These are phyloP conservation scores for Manis javanica DNA, from an alignment of 2,797 vertebrate genomes.

Conservation along the genomic window DNA sequence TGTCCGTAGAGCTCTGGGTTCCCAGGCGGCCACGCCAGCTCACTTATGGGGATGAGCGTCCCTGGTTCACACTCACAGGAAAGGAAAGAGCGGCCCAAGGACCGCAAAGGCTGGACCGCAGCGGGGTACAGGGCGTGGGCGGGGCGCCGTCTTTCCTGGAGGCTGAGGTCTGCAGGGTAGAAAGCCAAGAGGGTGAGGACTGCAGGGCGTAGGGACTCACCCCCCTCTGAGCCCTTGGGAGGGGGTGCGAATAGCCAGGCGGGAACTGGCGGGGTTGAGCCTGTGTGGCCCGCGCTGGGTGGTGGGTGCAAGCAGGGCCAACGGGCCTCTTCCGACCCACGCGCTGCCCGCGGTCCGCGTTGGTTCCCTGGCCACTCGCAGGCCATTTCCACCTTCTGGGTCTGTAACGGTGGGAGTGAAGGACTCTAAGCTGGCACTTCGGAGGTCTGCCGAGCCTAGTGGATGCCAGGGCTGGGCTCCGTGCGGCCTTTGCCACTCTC, in stretches of 20 bases:
- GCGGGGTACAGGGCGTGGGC: rapidly evolving
- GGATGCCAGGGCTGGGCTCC: not conserved
- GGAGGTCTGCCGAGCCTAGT: not conserved
- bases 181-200: not conserved
- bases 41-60: not conserved
- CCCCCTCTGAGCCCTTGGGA: not conserved
- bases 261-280: not conserved
- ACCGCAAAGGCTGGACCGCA: not conserved
- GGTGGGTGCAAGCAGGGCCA: not conserved
- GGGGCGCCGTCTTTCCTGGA: not conserved
- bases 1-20: rapidly evolving
- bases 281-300: not conserved
- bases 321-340: not conserved
- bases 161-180: not conserved
- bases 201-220: rapidly evolving
- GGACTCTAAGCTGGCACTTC: not conserved
- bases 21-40: not conserved
- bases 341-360: not conserved
- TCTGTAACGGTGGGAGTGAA: not conserved
- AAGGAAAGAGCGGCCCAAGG: not conserved
- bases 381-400: no score
- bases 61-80: rapidly evolving
- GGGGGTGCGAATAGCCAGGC: not conserved
- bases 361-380: not conserved
- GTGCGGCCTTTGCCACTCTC: not conserved